Base-by-base conservation (phyloP, 2,113 vertebrate genomes). In the Pseudorhombus dupliciocellatus region DNA sequence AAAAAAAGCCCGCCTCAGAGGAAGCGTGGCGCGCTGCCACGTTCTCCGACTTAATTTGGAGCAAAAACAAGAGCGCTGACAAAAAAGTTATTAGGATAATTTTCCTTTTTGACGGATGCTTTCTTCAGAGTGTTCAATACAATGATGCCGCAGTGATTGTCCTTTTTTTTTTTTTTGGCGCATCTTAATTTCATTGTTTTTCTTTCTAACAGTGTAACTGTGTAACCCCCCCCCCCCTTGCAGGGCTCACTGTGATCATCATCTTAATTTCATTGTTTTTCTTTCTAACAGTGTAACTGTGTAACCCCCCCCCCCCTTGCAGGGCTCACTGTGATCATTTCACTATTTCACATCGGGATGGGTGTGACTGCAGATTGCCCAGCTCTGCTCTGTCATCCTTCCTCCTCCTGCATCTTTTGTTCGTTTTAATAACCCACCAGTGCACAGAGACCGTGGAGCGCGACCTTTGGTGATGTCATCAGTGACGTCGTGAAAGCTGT, bases 1-100 rank as follows among this genome's bases (percentile, higher is more conserved):
- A 18, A 37, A 44, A 18, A 46, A 69, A 79, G 80, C 56, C 83
- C 66, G 75, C 69, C 77, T 79, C 72, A 69, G 62, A 83, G 62
- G 80, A 40, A 70, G 66, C 73, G 48, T 79, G 85, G 81, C 74
- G 52, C 51, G 0, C 1, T 12, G 73, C 79, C 72, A 77, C 51
- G 2, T 40, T 57, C 40, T 76, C 58, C 18, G 25, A 83, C 67
- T 74, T 75, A 56, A 69, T 84, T 73, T 73, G 40, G 56, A 80
- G 26, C 55, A 69, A 66, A 76, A 83, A 67, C 75, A 66, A 66
- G 70, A 48, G 30, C 44, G 16, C 37, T 46, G 52, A 64, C 28
- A 66, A 62, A 84, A 86, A 53, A 66, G n/a, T 31, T 66, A 55
- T 57, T 66, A 55, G 71, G 66, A 82, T 26, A 1, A 65, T 62